These are phyloP conservation scores for Penaeus chinensis DNA, from an alignment of 1,140 invertebrate species.

Conservation along the genomic window DNA sequence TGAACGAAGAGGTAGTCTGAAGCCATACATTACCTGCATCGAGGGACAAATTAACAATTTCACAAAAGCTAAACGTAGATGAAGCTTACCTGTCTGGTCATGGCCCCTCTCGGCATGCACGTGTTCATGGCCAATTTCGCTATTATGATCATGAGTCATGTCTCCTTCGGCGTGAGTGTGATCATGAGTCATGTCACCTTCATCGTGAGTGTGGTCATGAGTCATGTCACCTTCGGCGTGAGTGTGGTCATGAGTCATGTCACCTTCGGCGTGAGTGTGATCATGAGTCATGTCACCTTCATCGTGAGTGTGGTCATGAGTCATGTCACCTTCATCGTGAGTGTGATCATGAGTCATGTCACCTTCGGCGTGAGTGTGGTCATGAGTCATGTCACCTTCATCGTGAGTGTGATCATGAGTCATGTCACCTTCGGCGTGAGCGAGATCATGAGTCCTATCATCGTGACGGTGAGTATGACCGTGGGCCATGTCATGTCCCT, in stretches of 20 bases:
- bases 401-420: constrained; percentile 10
- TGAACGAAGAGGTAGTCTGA: no score
- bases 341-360: background rate
- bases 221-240: background rate
- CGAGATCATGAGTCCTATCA: background rate
- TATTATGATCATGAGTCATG: background rate
- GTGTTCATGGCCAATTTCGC: background rate
- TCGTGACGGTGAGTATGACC: background rate
- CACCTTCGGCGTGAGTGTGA: background rate
- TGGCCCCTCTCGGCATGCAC: background rate
- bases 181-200: constrained; percentile 17
- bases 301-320: constrained; percentile 7
- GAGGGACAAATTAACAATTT: no score
- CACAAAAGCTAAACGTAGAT: no score
- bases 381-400: constrained; percentile 14
- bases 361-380: constrained; percentile 6
- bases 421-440: constrained; percentile 7
- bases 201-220: constrained; percentile 11
- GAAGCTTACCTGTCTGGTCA: background rate
- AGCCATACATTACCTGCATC: no score
- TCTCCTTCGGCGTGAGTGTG: background rate
- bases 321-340: background rate
- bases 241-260: constrained; percentile 15
- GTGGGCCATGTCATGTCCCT: constrained; percentile 1
- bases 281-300: constrained; percentile 20